Conservation (phyloP, 2,888 invertebrate species). For the Venusia cambrica region DNA sequence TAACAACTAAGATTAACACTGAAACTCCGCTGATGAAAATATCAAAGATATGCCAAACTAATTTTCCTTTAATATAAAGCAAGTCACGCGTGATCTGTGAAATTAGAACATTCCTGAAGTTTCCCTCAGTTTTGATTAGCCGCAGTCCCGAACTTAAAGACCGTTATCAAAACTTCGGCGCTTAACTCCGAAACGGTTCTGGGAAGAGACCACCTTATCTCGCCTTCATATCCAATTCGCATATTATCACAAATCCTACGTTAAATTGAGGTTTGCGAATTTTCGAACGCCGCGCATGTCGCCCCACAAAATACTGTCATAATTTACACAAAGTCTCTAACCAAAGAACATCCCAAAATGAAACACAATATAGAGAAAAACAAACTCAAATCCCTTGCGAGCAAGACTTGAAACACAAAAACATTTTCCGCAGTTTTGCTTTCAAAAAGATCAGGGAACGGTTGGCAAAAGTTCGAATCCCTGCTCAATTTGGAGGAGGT, state of each 20-base stretch:
- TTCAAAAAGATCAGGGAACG: slow-evolving; percentile 43
- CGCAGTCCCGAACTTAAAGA: slow-evolving; percentile 45
- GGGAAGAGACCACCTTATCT: slow-evolving; percentile 49
- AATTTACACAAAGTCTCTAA: slow-evolving; percentile 42
- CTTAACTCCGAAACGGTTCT: slow-evolving; percentile 47
- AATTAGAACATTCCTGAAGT: slow-evolving; percentile 59
- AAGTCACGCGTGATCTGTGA: slow-evolving; percentile 43
- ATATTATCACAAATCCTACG: slow-evolving; percentile 62
- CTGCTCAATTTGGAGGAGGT: slow-evolving; percentile 59
- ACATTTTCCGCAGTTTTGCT: slow-evolving; percentile 8
- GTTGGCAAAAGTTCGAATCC: slow-evolving; percentile 62
- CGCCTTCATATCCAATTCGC: slow-evolving; percentile 51
- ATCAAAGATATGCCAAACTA: slow-evolving; percentile 16
- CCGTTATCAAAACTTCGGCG: slow-evolving; percentile 62
- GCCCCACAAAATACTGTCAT: slow-evolving; percentile 51
- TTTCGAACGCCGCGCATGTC: slow-evolving; percentile 51
- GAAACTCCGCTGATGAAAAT: slow-evolving; percentile 6
- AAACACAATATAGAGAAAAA: slow-evolving; percentile 26
- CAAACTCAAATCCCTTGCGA: slow-evolving; percentile 14
- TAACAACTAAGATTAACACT: slow-evolving; percentile 5
- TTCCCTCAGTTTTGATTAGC: slow-evolving; percentile 49
- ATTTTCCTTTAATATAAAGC: slow-evolving; percentile 24
- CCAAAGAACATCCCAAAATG: slow-evolving; percentile 30
- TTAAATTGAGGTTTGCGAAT: slow-evolving; percentile 51
- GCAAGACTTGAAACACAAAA: slow-evolving; percentile 26